These are phyloP conservation scores for Odontamblyopus rebecca DNA, from an alignment of 2,797 vertebrate genomes.

Conservation along the genomic window DNA sequence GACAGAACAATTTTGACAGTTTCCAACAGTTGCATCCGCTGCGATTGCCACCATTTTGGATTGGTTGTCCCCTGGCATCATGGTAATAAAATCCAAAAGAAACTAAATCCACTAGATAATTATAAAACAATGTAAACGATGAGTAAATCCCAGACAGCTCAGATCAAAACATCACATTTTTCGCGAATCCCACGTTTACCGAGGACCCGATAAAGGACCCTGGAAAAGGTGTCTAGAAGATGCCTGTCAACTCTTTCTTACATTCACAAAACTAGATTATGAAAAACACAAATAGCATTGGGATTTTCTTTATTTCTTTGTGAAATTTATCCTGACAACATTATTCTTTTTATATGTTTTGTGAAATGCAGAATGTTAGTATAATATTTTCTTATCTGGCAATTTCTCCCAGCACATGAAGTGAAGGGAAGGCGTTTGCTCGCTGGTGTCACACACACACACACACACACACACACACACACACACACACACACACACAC, in stretches of 20 bases:
- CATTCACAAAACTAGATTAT: too few relatives aligned
- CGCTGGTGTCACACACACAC: too few relatives aligned
- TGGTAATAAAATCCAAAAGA: slow-evolving; percentile 57
- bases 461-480: too few relatives aligned
- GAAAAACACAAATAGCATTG: not conserved
- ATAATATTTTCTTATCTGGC: not conserved
- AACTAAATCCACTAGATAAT: not conserved
- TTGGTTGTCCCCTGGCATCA: slow-evolving; percentile 93
- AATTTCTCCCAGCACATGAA: not conserved
- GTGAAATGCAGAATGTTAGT: not conserved
- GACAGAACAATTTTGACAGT: slow-evolving; percentile 84
- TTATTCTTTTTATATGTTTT: not conserved
- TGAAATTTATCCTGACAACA: not conserved
- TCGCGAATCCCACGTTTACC: slow-evolving; percentile 74
- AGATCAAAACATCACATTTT: slow-evolving; percentile 71
- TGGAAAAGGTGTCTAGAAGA: not conserved
- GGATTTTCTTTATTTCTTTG: not conserved
- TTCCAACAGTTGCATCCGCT: slow-evolving; percentile 74
- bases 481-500: too few relatives aligned
- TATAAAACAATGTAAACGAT: not conserved
- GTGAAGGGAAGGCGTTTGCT: too few relatives aligned
- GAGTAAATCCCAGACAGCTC: not conserved
- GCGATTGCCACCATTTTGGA: slow-evolving; percentile 77
- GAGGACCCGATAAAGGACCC: slow-evolving; percentile 71
- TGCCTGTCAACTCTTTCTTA: slow-evolving; percentile 36